phyloP scores from a whole-genome alignment of 2,113 vertebrate species.

The Amphiprion percula region DNA sequence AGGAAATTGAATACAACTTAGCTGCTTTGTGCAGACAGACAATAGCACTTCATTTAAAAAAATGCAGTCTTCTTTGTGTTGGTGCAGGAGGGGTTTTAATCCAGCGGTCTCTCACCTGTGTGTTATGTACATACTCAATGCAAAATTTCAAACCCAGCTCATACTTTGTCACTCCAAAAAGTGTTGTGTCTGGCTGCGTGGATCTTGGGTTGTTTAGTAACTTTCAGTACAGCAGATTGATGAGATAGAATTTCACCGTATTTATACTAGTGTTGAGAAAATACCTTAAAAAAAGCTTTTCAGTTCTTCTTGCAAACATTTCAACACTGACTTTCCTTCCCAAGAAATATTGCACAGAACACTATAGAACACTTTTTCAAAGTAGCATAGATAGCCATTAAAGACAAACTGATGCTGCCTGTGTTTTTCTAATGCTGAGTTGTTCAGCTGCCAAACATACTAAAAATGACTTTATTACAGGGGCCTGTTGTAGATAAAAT shows the following conservation, averaged over 20 bases:
- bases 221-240: not conserved
- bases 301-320: not conserved
- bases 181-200: not conserved
- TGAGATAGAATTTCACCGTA: constrained; percentile 7
- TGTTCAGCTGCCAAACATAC: no score
- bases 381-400: not conserved
- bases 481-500: no score
- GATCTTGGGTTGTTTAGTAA: not conserved
- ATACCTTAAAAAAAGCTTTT: not conserved
- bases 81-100: no score
- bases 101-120: no score
- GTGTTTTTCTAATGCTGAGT: not conserved
- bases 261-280: constrained; percentile 10
- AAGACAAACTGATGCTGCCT: not conserved
- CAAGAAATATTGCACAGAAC: not conserved
- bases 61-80: no score
- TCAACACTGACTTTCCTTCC: not conserved
- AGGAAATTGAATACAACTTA: no score
- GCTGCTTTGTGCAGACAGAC: no score
- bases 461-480: no score
- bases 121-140: no score
- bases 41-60: no score
- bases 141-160: no score
- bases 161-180: no score
- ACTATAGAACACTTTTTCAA: not conserved